Evolutionary conservation across 1,140 invertebrate genomes (phyloP), one percentile per base, ranked within the genome.

Genomic region (Aphis craccivora): DNA sequence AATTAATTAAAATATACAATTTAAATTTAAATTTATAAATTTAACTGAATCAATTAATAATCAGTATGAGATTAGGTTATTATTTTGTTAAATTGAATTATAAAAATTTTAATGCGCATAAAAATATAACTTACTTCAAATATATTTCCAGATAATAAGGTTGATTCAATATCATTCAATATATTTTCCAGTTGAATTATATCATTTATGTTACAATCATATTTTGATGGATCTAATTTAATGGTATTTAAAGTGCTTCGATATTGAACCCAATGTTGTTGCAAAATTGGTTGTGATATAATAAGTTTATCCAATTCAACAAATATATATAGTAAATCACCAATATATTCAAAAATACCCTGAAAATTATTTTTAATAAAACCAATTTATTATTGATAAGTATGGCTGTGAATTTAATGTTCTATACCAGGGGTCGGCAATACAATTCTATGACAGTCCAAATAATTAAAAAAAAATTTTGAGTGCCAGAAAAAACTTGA

Each of bases 251-350:
- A 95, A 95, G 97, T 96, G 94, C 97, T 96, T 94, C 96, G 96
- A 94, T 98, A 98, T 9, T 96, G 95, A 30, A 96, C 96, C 97
- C 97, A 98, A 94, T 97, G 96, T 35, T 97, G 96, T 93, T 96
- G 95, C 9, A 98, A 95, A 0, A 96, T 95, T 5, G 96, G 95
- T 93, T 97, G 96, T 81, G 95, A 95, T 48, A 96, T 95, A 53
- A 98, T 95, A 30, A 98, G 95, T 95, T 97, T 96, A 95, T 98
- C 97, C 23, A 98, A 94, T 40, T 96, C 97, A 22, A 98, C 95
- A 11, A 98, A 95, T 84, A 97, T 96, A n/a, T 96, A 95, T 45
- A 98, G 96, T 37, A 98, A 94, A 94, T 97, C 96, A 30, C 96
- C 96, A 20, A 98, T 95, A 94, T 97, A 95, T 94, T 97, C 96